These are phyloP conservation scores for Syrrhaptes paradoxus DNA, from an alignment of 2,113 vertebrate genomes.

Conservation along the genomic window DNA sequence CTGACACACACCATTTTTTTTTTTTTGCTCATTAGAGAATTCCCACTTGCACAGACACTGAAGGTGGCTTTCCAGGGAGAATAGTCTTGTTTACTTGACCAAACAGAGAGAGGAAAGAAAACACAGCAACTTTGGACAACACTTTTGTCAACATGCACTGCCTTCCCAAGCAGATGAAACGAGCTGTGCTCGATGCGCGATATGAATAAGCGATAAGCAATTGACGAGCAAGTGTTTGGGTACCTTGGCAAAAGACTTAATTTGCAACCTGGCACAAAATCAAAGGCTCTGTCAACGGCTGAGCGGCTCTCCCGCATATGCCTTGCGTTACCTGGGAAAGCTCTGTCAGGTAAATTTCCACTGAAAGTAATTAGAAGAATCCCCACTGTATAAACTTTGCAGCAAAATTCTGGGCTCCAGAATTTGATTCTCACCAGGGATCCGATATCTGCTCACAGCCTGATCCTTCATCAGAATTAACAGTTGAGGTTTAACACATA, in stretches of 20 bases:
- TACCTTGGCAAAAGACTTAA: slow-evolving; percentile 74
- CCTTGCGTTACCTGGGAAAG: slow-evolving; percentile 63
- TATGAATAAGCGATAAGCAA: slow-evolving; percentile 53
- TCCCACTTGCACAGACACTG: background rate
- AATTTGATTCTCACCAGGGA: slow-evolving; percentile 61
- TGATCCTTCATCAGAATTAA: slow-evolving; percentile 41
- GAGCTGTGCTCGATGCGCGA: background rate
- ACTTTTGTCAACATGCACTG: background rate
- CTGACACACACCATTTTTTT: background rate
- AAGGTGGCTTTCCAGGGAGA: background rate
- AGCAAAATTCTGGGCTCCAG: slow-evolving; percentile 51
- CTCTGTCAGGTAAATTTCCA: slow-evolving; percentile 75
- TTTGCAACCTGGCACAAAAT: slow-evolving; percentile 75
- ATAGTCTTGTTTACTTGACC: slow-evolving; percentile 36
- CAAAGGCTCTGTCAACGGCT: slow-evolving; percentile 72
- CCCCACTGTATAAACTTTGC: slow-evolving; percentile 64
- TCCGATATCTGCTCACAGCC: slow-evolving; percentile 52
- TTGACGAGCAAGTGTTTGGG: slow-evolving; percentile 52
- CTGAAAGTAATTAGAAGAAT: slow-evolving; percentile 79
- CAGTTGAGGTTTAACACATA: background rate
- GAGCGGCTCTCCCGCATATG: slow-evolving; percentile 26
- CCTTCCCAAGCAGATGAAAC: slow-evolving; percentile 29
- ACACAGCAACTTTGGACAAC: background rate
- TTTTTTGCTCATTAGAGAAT: background rate
- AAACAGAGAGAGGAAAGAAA: background rate